Conservation (phyloP, 2,113 vertebrate species). For the Planiliza haematocheilus region DNA sequence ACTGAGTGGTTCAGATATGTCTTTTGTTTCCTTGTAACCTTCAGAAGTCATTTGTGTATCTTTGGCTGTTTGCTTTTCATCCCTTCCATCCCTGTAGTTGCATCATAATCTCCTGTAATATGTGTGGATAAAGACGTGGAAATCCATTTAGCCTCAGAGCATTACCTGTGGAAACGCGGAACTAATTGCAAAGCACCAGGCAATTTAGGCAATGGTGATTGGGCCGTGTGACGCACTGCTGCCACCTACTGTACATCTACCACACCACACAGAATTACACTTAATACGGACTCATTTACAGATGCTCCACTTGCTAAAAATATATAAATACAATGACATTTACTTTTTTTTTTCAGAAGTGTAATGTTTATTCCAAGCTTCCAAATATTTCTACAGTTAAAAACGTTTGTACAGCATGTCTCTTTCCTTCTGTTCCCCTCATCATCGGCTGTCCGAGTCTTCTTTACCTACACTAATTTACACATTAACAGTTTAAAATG, state of each 20-base stretch:
- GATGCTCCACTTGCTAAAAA: not conserved
- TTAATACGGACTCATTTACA: no score
- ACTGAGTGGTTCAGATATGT: not conserved
- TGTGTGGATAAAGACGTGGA: conserved; percentile 41
- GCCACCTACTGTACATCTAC: conserved; percentile 62
- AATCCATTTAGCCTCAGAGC: conserved; percentile 47
- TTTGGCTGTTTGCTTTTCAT: not conserved
- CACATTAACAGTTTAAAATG: conserved; percentile 54
- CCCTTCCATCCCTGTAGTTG: not conserved
- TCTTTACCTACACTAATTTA: conserved; percentile 47
- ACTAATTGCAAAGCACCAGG: not conserved
- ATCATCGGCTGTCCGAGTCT: not conserved
- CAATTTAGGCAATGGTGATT: not conserved
- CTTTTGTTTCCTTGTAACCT: not conserved
- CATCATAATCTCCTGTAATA: conserved; percentile 1
- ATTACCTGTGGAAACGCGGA: conserved; percentile 22
- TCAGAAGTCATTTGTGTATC: not conserved
- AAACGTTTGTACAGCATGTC: conserved; percentile 22
- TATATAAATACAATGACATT: not conserved
- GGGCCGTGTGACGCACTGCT: conserved; percentile 40
- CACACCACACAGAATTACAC: not conserved
- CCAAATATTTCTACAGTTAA: conserved; percentile 50
- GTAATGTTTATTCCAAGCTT: conserved; percentile 76
- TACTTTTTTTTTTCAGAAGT: conserved; percentile 32
- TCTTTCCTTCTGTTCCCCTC: not conserved